phyloP scores from a whole-genome alignment of 2,888 invertebrate species.

The Epirrita christyi region DNA sequence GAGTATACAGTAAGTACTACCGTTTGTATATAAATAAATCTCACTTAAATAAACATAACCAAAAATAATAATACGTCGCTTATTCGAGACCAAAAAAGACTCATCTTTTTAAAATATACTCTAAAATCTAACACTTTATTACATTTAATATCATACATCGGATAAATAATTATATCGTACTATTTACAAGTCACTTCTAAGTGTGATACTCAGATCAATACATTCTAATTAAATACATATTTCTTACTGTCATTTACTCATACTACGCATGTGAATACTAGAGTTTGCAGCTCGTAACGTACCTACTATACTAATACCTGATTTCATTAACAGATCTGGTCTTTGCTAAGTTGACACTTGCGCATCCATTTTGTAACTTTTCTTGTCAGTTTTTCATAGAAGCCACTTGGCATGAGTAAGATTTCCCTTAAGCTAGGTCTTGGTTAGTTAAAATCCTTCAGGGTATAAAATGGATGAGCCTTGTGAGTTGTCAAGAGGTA shows the following conservation, averaged over 20 bases:
- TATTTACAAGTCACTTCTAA: conserved; percentile 53
- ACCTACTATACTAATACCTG: not conserved
- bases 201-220: conserved; percentile 28
- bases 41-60: conserved; percentile 78
- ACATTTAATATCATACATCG: conserved; percentile 71
- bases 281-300: conserved; percentile 2
- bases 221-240: conserved; percentile 26
- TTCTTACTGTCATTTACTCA: conserved; percentile 23
- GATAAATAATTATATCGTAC: conserved; percentile 62
- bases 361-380: not conserved
- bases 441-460: conserved; percentile 2
- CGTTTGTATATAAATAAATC: conserved; percentile 82
- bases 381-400: not conserved
- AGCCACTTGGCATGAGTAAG: not conserved
- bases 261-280: conserved; percentile 28
- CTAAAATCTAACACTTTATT: conserved; percentile 57
- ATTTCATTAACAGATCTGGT: conserved; percentile 3
- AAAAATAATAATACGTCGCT: conserved; percentile 80
- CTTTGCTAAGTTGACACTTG: not conserved
- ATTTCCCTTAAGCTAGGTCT: not conserved
- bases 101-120: conserved; percentile 58
- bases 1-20: conserved; percentile 83
- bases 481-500: not conserved
- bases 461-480: not conserved
- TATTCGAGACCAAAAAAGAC: conserved; percentile 81